These are phyloP conservation scores for Cerastis leucographa DNA, from an alignment of 2,888 invertebrate species.

Conservation along the genomic window DNA sequence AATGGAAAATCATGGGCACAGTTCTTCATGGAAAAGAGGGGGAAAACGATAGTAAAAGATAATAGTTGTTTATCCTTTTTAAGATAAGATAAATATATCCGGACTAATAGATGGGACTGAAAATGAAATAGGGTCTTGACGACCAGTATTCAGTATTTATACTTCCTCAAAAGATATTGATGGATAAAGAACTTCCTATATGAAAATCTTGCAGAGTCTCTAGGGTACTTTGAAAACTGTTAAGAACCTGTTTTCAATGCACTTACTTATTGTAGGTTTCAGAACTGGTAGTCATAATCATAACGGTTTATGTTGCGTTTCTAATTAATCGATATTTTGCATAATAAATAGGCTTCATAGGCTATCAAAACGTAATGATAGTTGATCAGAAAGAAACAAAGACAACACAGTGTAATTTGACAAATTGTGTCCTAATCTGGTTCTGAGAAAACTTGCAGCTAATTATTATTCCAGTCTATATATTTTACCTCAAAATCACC, in stretches of 20 bases:
- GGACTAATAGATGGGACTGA: slow-evolving; percentile 4
- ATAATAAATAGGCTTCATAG: background rate
- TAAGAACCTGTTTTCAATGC: slow-evolving; percentile 43
- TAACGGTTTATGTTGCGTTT: slow-evolving; percentile 17
- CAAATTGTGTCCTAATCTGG: background rate
- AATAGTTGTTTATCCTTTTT: slow-evolving; percentile 27
- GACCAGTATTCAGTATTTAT: background rate
- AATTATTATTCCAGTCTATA: background rate
- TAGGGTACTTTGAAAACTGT: slow-evolving; percentile 13
- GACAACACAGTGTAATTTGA: background rate
- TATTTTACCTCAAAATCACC: slow-evolving; percentile 25
- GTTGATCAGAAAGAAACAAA: slow-evolving; percentile 4
- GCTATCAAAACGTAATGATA: background rate
- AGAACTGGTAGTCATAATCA: slow-evolving; percentile 42
- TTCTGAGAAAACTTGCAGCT: background rate
- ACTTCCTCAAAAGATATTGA: slow-evolving; percentile 9
- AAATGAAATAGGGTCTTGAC: background rate
- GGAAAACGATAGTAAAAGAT: slow-evolving; percentile 27
- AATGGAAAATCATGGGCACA: background rate
- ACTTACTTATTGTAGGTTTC: slow-evolving; percentile 18
- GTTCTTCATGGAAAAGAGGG: slow-evolving; percentile 7
- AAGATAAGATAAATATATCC: slow-evolving; percentile 45
- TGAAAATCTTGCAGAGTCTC: slow-evolving; percentile 14
- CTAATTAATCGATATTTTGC: slow-evolving; percentile 14
- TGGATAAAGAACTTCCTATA: background rate